A percentile compares a stretch with the other conserved stretches of the same genome.
phyloP scores from a whole-genome alignment of 1,140 invertebrate genomes.

The Drosophila ercepeae region DNA sequence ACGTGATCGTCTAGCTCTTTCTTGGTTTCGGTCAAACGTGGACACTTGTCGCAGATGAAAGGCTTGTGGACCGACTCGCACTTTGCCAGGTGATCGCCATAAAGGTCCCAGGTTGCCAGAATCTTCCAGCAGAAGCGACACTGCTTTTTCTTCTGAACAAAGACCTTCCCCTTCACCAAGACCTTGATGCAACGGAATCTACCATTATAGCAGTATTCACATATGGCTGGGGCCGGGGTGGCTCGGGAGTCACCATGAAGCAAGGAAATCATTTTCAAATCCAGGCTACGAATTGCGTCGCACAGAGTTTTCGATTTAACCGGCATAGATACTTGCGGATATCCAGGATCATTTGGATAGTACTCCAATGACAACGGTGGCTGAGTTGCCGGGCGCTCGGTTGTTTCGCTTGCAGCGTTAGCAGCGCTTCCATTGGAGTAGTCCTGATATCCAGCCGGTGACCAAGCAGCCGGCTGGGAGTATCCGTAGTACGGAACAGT shows the following conservation, averaged over 20 bases:
- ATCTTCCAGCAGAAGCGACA: background rate
- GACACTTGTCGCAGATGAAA: background rate
- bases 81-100: background rate
- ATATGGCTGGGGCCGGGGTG: background rate
- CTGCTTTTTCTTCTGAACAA: background rate
- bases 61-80: background rate
- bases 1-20: background rate
- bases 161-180: background rate
- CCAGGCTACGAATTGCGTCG: background rate
- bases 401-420: too few relatives aligned
- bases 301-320: background rate
- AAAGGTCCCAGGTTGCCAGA: background rate
- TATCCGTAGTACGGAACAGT: too few relatives aligned
- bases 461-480: too few relatives aligned
- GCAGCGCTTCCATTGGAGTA: background rate
- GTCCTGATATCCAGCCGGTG: too few relatives aligned
- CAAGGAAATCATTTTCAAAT: background rate
- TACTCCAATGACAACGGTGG: background rate
- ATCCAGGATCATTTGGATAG: background rate
- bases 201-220: background rate
- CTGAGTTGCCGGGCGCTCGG: background rate
- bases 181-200: background rate
- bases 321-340: background rate
- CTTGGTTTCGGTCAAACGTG: background rate
- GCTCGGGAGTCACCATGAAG: too few relatives aligned